Conservation (phyloP, 2,888 invertebrate species). For the Timema cristinae region DNA sequence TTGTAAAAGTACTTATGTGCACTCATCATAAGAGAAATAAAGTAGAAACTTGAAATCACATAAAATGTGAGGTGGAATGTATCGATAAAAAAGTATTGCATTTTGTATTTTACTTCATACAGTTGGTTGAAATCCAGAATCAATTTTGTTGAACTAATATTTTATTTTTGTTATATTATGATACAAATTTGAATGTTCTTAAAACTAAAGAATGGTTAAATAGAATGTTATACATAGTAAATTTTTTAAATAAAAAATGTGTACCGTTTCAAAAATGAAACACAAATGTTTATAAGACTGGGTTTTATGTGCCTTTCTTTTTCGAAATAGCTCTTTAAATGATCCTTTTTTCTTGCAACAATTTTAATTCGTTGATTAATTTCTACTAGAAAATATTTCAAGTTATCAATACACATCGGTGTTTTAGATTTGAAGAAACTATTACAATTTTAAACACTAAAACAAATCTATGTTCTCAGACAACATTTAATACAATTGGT, state of each 20-base stretch:
- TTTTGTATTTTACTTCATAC: too few relatives aligned
- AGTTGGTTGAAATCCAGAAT: too few relatives aligned
- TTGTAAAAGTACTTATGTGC: slow-evolving; percentile 7
- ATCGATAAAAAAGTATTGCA: too few relatives aligned
- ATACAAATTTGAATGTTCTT: too few relatives aligned
- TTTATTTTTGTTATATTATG: too few relatives aligned
- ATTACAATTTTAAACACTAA: neutral
- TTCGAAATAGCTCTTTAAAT: neutral
- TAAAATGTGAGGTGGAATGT: neutral
- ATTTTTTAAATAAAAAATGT: too few relatives aligned
- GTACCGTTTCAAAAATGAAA: too few relatives aligned
- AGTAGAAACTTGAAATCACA: neutral
- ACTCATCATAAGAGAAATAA: neutral
- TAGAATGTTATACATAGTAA: too few relatives aligned
- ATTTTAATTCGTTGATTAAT: neutral
- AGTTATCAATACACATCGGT: neutral
- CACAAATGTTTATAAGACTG: neutral
- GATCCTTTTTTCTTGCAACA: slow-evolving; percentile 5
- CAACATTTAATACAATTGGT: too few relatives aligned
- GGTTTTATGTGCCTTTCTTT: slow-evolving; percentile 12
- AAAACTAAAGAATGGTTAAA: too few relatives aligned
- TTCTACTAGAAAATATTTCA: neutral
- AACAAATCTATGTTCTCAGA: too few relatives aligned
- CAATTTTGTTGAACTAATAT: too few relatives aligned
- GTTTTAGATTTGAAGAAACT: slow-evolving; percentile 8